A percentile compares a stretch with the other conserved stretches of the same genome.
Conservation (phyloP, 2,888 invertebrate species). For the Apodemia zela region DNA sequence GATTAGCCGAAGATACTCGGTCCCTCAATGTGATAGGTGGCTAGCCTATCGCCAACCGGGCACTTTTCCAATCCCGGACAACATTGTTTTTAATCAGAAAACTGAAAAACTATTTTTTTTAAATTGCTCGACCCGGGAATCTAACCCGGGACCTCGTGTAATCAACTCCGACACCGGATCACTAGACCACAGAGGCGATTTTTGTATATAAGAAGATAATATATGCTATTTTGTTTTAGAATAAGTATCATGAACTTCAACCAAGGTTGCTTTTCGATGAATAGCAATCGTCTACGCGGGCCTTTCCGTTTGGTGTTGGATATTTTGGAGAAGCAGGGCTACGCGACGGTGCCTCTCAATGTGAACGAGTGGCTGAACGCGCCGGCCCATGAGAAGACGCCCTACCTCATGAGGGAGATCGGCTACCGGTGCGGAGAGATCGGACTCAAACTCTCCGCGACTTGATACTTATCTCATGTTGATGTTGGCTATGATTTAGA, state of each 20-base stretch:
- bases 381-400: constrained; percentile 80
- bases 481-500: constrained; percentile 6
- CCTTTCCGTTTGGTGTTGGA: constrained; percentile 72
- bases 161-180: too few relatives aligned
- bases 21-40: too few relatives aligned
- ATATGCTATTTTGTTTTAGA: constrained; percentile 59
- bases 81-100: too few relatives aligned
- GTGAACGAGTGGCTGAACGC: constrained; percentile 73
- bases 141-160: too few relatives aligned
- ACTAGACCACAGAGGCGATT: too few relatives aligned
- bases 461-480: constrained; percentile 37
- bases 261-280: constrained; percentile 78
- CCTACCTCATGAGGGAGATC: constrained; percentile 81
- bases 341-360: constrained; percentile 77
- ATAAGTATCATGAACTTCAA: constrained; percentile 78
- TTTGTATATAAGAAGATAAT: too few relatives aligned
- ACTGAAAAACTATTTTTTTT: too few relatives aligned
- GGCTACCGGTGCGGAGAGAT: constrained; percentile 71
- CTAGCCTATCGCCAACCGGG: too few relatives aligned
- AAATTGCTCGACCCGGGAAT: too few relatives aligned
- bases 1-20: too few relatives aligned
- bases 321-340: constrained; percentile 79
- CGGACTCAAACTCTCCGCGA: constrained; percentile 55
- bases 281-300: constrained; percentile 78
- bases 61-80: too few relatives aligned